Conservation (phyloP, 2,888 invertebrate genomes). For the Synergus itoensis region DNA sequence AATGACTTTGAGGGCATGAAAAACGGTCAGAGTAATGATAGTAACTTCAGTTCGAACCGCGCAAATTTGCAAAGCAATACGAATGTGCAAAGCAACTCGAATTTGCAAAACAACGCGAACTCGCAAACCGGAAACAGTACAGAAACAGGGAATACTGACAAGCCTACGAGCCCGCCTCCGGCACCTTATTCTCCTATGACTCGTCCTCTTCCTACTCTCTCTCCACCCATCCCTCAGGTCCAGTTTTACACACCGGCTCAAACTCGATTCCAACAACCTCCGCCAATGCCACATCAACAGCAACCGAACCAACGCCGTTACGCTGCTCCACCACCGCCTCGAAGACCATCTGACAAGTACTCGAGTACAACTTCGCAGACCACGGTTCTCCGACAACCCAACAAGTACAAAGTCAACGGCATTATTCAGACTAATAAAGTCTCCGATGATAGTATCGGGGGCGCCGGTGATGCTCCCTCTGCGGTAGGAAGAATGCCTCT, state of each 20-base stretch:
- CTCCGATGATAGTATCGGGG: slow-evolving; percentile 67
- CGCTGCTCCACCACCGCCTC: slow-evolving; percentile 52
- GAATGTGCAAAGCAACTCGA: not conserved
- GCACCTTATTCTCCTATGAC: slow-evolving; percentile 58
- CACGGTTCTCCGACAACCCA: slow-evolving; percentile 48
- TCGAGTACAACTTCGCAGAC: slow-evolving; percentile 41
- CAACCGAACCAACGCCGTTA: slow-evolving; percentile 65
- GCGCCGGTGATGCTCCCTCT: slow-evolving; percentile 70
- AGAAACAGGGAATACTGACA: slow-evolving; percentile 49
- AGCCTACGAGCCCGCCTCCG: slow-evolving; percentile 63
- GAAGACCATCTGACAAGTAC: slow-evolving; percentile 62
- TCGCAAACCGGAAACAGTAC: not conserved
- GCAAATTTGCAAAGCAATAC: slow-evolving; percentile 6
- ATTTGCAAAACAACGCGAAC: not conserved
- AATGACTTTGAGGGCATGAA: slow-evolving; percentile 42
- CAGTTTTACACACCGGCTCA: slow-evolving; percentile 68
- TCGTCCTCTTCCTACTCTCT: slow-evolving; percentile 70
- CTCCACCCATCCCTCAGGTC: slow-evolving; percentile 72
- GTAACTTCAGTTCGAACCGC: slow-evolving; percentile 42
- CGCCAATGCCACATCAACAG: slow-evolving; percentile 58
- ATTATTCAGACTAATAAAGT: slow-evolving; percentile 60
- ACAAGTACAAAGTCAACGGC: slow-evolving; percentile 69
- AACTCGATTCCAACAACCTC: slow-evolving; percentile 66
- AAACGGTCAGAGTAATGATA: slow-evolving; percentile 45
- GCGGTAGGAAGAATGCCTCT: slow-evolving; percentile 67